Base-by-base conservation (phyloP, 2,888 invertebrate species). In the Diaprepes abbreviatus region DNA sequence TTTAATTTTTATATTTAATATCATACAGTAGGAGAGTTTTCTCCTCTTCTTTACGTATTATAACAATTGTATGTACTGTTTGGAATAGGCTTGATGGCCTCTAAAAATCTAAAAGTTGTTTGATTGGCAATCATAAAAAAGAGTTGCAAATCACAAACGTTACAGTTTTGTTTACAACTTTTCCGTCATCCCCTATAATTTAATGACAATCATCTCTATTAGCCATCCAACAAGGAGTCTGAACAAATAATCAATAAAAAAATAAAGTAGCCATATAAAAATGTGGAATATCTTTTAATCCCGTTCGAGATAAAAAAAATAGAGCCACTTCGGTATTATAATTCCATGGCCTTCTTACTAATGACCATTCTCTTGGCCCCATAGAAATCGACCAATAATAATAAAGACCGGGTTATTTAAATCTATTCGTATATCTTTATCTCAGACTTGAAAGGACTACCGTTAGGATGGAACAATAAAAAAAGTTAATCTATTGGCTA, bases 351-450 rank as follows among this genome's bases (percentile, higher is more conserved):
- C 60, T 59, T 54, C 31, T 33, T 14, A 59, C 59, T 66, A 66
- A 66, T 66, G 60, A 66, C 59, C 19, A 66, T 66, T 66, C 38
- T 52, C 52, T 52, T 12, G 21, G 36, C 43, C 50, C 52, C 50
- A 59, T 59, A 40, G 66, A 66, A 59, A 66, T 66, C 66, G 31
- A 50, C 58, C 28, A 60, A 59, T 59, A 59, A 59, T 60, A 60
- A 52, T 59, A 66, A 66, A 66, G 38, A 12, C 17, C 9, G 43
- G 48, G 24, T 48, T 64, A 65, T 65, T 65, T 45, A 65, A 57
- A 31, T 65, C 45, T 45, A 45, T 24, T 45, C n/a, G 24, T 45
- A 36, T 54, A 52, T 48, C 28, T 57, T 35, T 43, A 65, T 65
- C 57, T 65, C n/a, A 14, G n/a, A 17, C 14, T 31, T 57, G 43